Evolutionary conservation across 2,888 invertebrate species (phyloP).

Genomic region (Ormyrus labotus): DNA sequence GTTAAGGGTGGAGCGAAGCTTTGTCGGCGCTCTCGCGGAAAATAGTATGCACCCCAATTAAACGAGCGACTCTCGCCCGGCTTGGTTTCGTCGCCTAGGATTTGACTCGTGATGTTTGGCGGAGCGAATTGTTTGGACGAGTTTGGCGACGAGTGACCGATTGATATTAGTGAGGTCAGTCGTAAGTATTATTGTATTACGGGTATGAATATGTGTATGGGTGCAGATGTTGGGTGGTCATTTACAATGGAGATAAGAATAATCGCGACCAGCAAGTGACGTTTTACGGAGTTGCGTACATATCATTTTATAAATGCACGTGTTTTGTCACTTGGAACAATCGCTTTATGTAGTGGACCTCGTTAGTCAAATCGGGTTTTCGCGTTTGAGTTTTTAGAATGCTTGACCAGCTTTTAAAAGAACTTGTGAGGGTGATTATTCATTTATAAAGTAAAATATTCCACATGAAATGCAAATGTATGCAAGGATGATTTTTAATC

Average conservation of each 20-base stretch:
- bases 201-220: slow-evolving; percentile 27
- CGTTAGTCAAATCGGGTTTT: slow-evolving; percentile 13
- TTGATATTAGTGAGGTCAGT: neutral
- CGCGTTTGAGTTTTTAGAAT: too few species aligned
- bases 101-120: neutral
- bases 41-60: slow-evolving; percentile 9
- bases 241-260: slow-evolving; percentile 41
- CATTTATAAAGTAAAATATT: too few species aligned
- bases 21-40: neutral
- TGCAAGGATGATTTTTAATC: too few species aligned
- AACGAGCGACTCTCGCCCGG: neutral
- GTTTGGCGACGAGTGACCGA: slow-evolving; percentile 1
- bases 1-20: neutral
- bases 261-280: neutral
- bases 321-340: slow-evolving; percentile 22
- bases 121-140: slow-evolving; percentile 2
- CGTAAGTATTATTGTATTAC: neutral
- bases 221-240: slow-evolving; percentile 5
- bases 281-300: neutral
- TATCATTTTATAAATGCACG: neutral
- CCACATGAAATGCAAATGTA: too few species aligned
- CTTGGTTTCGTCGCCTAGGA: too few species aligned
- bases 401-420: too few species aligned
- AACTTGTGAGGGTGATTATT: too few species aligned
- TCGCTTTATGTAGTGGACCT: slow-evolving; percentile 2